phyloP scores from a whole-genome alignment of 2,888 invertebrate species.

The Conops quadrifasciatus region DNA sequence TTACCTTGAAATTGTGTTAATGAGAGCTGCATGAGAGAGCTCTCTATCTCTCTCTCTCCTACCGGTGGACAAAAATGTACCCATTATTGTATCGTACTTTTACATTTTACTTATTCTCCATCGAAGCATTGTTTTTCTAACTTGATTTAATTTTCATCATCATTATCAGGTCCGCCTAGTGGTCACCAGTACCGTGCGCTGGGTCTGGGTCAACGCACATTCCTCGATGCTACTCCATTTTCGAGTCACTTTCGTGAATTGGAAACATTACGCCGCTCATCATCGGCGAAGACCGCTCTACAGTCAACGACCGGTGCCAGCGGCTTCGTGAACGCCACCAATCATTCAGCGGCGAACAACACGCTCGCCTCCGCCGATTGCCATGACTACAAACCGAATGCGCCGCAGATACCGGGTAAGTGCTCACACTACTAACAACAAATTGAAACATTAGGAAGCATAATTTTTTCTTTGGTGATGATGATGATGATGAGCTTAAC shows the following conservation, averaged over 20 bases:
- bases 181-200: slow-evolving; percentile 78
- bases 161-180: slow-evolving; percentile 68
- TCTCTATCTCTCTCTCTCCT: background rate
- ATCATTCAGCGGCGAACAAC: slow-evolving; percentile 63
- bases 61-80: background rate
- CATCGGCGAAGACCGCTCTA: slow-evolving; percentile 46
- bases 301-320: slow-evolving; percentile 56
- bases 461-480: too few relatives aligned
- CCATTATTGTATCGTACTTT: too few relatives aligned
- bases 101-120: background rate
- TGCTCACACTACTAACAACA: background rate
- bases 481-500: too few relatives aligned
- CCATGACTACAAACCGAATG: slow-evolving; percentile 73
- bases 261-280: slow-evolving; percentile 73
- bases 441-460: too few relatives aligned
- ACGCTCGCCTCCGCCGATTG: slow-evolving; percentile 66
- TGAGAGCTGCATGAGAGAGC: slow-evolving; percentile 20
- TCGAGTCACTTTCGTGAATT: slow-evolving; percentile 74
- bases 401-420: slow-evolving; percentile 66
- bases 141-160: background rate
- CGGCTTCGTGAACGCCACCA: slow-evolving; percentile 56
- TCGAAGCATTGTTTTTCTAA: background rate
- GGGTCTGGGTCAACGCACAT: slow-evolving; percentile 78
- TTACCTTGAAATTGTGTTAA: slow-evolving; percentile 44
- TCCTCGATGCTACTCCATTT: slow-evolving; percentile 71